phyloP scores from a whole-genome alignment of 2,797 vertebrate genomes.

The Lophotriccus pileatus region DNA sequence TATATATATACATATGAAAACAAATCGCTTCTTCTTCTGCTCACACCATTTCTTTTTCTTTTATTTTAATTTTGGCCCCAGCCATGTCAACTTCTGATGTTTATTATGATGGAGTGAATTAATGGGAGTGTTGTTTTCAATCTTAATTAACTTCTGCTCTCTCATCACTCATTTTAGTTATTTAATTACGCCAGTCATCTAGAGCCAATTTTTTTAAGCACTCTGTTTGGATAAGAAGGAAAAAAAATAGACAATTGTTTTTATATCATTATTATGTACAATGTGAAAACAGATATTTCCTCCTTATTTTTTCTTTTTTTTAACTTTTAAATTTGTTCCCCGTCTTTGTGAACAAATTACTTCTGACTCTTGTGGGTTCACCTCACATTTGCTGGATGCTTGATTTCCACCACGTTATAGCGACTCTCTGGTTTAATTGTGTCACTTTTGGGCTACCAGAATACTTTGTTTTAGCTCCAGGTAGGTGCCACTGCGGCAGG shows the following conservation, averaged over 20 bases:
- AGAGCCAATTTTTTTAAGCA: constrained; percentile 91
- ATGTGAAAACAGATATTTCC: constrained; percentile 91
- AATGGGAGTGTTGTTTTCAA: constrained; percentile 79
- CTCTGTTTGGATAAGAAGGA: constrained; percentile 86
- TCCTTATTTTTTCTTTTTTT: constrained; percentile 64
- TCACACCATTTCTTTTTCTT: constrained; percentile 64
- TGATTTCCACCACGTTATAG: constrained; percentile 73
- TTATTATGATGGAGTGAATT: constrained; percentile 78
- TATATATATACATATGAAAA: constrained; percentile 51
- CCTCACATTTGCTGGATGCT: constrained; percentile 82
- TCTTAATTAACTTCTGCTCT: constrained; percentile 77
- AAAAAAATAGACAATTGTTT: constrained; percentile 85
- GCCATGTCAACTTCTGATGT: constrained; percentile 73
- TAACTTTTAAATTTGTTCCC: constrained; percentile 76
- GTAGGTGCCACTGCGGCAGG: constrained; percentile 73
- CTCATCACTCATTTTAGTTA: constrained; percentile 81
- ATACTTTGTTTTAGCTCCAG: constrained; percentile 97
- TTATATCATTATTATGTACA: constrained; percentile 91
- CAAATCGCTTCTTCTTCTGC: constrained; percentile 59
- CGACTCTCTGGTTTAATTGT: constrained; percentile 74
- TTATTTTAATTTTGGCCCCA: constrained; percentile 80
- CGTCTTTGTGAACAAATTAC: constrained; percentile 85
- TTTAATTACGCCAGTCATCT: constrained; percentile 81
- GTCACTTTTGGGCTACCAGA: constrained; percentile 80
- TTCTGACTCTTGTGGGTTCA: constrained; percentile 75